These are phyloP conservation scores for Aleiodes testaceus DNA, from an alignment of 2,888 invertebrate species.

Conservation along the genomic window DNA sequence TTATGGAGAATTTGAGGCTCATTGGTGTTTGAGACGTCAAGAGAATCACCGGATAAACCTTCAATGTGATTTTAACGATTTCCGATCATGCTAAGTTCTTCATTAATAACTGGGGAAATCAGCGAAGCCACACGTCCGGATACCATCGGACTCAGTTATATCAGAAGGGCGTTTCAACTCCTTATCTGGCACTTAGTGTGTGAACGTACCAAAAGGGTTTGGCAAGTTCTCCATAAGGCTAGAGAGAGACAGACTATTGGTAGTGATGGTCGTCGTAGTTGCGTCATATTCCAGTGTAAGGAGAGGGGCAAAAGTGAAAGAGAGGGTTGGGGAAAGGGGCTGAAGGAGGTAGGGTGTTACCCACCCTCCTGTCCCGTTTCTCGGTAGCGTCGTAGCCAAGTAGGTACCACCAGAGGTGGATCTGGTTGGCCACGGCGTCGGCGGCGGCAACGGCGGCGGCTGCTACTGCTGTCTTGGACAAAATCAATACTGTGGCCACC, in stretches of 20 bases:
- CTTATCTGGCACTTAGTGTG: slow-evolving; percentile 46
- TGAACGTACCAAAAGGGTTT: slow-evolving; percentile 33
- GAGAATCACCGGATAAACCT: neutral
- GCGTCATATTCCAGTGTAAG: slow-evolving; percentile 16
- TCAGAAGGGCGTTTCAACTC: slow-evolving; percentile 32
- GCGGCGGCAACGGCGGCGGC: slow-evolving; percentile 62
- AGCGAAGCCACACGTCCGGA: slow-evolving; percentile 27
- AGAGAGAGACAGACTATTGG: neutral
- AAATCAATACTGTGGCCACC: slow-evolving; percentile 73
- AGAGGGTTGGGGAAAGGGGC: slow-evolving; percentile 26
- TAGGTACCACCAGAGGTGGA: slow-evolving; percentile 72
- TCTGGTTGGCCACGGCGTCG: slow-evolving; percentile 72
- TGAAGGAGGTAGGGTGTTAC: slow-evolving; percentile 45
- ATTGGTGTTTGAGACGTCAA: neutral
- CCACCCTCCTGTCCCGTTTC: slow-evolving; percentile 35
- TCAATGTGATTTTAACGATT: slow-evolving; percentile 13
- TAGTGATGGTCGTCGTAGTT: slow-evolving; percentile 17
- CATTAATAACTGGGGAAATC: slow-evolving; percentile 35
- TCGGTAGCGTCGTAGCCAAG: slow-evolving; percentile 63
- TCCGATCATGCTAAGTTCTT: slow-evolving; percentile 21
- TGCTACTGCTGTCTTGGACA: slow-evolving; percentile 71
- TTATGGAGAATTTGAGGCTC: neutral
- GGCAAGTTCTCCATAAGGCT: slow-evolving; percentile 13
- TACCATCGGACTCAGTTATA: slow-evolving; percentile 17
- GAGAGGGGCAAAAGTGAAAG: slow-evolving; percentile 11